phyloP scores from a whole-genome alignment of 2,888 invertebrate genomes.

The Lasioglossum malachurum region DNA sequence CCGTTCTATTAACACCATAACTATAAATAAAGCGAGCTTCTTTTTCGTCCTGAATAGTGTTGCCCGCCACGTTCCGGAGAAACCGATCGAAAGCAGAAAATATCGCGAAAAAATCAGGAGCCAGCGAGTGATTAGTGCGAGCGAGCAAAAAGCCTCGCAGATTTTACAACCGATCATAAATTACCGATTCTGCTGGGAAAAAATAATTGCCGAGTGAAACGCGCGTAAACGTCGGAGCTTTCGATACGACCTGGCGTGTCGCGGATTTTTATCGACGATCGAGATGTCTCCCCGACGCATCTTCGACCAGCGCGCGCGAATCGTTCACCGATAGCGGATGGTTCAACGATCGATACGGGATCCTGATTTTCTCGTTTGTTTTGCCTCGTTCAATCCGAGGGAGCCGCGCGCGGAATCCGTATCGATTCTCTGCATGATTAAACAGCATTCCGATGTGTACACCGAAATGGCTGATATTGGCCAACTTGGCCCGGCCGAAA shows the following conservation, averaged over 20 bases:
- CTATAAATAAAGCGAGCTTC: neutral
- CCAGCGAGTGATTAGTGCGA: constrained; percentile 7
- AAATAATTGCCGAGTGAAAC: constrained; percentile 34
- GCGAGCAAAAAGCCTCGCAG: constrained; percentile 8
- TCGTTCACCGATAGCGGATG: constrained; percentile 33
- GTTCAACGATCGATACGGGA: constrained; percentile 61
- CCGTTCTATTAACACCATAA: neutral
- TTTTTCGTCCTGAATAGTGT: neutral
- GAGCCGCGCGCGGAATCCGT: constrained; percentile 1
- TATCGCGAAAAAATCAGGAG: constrained; percentile 3
- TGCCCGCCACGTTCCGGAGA: neutral
- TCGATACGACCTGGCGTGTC: constrained; percentile 16
- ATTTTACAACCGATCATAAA: constrained; percentile 32
- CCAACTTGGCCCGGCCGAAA: neutral
- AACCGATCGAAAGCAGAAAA: constrained; percentile 25
- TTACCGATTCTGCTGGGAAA: constrained; percentile 29
- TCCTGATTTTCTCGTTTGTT: constrained; percentile 32
- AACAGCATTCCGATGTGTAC: neutral
- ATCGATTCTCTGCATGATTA: neutral
- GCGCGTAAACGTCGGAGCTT: constrained; percentile 18
- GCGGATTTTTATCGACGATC: neutral
- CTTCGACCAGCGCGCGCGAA: constrained; percentile 24
- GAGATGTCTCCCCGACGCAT: neutral
- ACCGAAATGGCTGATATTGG: neutral
- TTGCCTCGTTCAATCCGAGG: neutral